phyloP scores from a whole-genome alignment of 2,113 vertebrate species.

The Channa maculata region DNA sequence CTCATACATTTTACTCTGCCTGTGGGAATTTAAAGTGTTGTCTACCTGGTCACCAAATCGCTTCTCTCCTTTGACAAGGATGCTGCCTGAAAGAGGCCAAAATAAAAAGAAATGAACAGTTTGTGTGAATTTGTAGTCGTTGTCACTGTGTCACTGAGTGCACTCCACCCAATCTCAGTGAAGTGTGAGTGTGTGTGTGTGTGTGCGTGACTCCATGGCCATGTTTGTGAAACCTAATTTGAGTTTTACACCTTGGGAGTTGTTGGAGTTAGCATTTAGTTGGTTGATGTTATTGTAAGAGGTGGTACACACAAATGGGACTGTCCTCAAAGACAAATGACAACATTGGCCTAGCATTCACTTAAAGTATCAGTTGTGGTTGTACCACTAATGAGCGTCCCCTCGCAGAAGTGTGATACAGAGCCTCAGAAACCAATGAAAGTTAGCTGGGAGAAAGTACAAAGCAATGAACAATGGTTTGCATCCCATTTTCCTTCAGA shows the following conservation, averaged over 20 bases:
- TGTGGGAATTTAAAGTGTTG: constrained; percentile 54
- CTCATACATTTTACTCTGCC: constrained; percentile 52
- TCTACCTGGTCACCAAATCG: constrained; percentile 55
- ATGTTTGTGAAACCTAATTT: no score
- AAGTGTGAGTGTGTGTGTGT: constrained; percentile 14
- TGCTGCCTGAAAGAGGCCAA: constrained; percentile 6
- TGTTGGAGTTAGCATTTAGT: no score
- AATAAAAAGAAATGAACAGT: constrained; percentile 38
- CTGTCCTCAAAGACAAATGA: background rate
- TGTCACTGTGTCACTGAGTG: constrained; percentile 11
- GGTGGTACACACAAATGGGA: background rate
- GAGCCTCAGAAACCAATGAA: no score
- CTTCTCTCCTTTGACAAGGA: constrained; percentile 44
- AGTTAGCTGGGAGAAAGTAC: no score
- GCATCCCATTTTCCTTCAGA: no score
- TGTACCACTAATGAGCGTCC: background rate
- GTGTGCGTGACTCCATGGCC: background rate
- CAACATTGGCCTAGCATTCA: background rate
- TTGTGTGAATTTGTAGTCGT: constrained; percentile 40
- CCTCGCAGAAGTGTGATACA: background rate
- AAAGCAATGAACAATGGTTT: no score
- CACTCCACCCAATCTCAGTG: constrained; percentile 24
- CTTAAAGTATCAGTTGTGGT: constrained; percentile 14
- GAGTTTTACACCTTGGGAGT: no score
- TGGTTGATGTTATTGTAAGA: no score